Conservation (phyloP, 2,888 invertebrate species). For the Cerastis leucographa region DNA sequence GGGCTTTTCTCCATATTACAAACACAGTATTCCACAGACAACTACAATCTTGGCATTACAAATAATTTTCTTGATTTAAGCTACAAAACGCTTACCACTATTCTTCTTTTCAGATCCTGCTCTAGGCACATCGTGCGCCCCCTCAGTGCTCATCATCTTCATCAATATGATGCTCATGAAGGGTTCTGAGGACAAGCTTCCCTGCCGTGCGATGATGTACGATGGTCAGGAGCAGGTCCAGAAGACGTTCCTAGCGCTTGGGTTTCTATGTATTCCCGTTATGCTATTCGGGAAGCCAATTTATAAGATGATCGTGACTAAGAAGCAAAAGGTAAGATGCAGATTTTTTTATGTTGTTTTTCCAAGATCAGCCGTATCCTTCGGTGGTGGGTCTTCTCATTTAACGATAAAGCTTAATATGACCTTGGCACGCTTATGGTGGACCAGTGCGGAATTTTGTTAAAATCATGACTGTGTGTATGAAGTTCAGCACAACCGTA, state of each 20-base stretch:
- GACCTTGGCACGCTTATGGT: background rate
- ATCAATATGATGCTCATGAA: slow-evolving; percentile 95
- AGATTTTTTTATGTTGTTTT: background rate
- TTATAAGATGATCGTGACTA: slow-evolving; percentile 89
- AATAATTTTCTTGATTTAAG: background rate
- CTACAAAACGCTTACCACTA: background rate
- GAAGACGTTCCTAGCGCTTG: slow-evolving; percentile 91
- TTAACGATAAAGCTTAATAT: background rate
- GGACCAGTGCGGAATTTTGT: background rate
- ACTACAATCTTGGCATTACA: background rate
- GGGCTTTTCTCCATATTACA: background rate
- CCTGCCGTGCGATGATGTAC: slow-evolving; percentile 91
- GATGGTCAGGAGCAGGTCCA: slow-evolving; percentile 91
- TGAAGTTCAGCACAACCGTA: background rate
- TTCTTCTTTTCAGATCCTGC: slow-evolving; percentile 78
- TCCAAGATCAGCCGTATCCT: background rate
- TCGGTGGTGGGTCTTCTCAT: background rate
- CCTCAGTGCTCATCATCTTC: slow-evolving; percentile 94
- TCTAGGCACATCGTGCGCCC: slow-evolving; percentile 92
- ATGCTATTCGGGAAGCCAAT: slow-evolving; percentile 95
- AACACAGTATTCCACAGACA: background rate
- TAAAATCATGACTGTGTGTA: background rate
- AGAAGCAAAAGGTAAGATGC: slow-evolving; percentile 78
- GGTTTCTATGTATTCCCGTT: slow-evolving; percentile 93
- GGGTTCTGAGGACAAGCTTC: slow-evolving; percentile 78